Base-by-base conservation (phyloP, 2,888 invertebrate species). In the Polyommatus iphigenia region DNA sequence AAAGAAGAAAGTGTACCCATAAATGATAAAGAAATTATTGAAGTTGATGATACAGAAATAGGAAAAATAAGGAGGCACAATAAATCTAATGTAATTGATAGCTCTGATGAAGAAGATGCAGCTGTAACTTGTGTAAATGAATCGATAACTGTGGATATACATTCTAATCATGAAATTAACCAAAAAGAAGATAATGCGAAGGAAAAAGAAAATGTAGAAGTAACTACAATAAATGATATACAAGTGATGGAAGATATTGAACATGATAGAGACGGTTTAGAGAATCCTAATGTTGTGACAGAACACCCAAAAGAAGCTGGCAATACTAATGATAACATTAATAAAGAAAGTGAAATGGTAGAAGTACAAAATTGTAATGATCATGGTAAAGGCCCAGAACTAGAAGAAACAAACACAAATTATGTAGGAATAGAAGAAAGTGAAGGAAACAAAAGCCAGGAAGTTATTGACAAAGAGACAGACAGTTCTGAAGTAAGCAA, bases 51-150 rank as follows among this genome's bases (percentile, higher is more conserved):
- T 29, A 78, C 71, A 77, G 78, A 79, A 72, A 77, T 79, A 36
- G 79, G 41, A 77, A 50, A 41, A 77, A n/a, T 76, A 76, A 83
- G 73, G 76, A 85, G 82, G 81, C 80, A 84, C 15, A 85, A 84
- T 54, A 85, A 78, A 80, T 82, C 83, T 41, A 82, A 86, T 82
- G 80, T 84, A 3, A 84, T 84, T 77, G 84, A 83, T 46, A 83
- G 83, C 83, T 86, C 86, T 36, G 85, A 86, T 78, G 85, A 85
- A 15, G 85, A 87, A 79, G 81, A 81, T 67, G 36, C 36, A 7
- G 80, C 79, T 77, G 36, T 81, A 50, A 78, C 78, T 20, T 32
- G 78, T 46, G 78, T 85, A 0, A 84, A 82, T 80, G 80, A 84
- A 77, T 80, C 83, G 10, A 80, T 85, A 13, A 79, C 78, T 72